Evolutionary conservation across 2,888 invertebrate genomes (phyloP), one percentile per base, ranked within the genome.

Genomic region (Hemithea aestivaria): DNA sequence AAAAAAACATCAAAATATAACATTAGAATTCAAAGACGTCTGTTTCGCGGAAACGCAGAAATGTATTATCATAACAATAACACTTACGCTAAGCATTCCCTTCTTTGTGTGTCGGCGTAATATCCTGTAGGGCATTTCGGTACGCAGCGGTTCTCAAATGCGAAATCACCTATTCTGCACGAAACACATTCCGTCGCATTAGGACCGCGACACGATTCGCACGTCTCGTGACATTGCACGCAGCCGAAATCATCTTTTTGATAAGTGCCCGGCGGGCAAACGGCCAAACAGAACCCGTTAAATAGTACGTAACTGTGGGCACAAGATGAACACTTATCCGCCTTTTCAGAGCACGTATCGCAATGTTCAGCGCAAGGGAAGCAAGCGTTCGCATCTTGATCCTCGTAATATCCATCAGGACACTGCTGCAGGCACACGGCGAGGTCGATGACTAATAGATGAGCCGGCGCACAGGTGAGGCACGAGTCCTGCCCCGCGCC

Each of bases 231-330:
- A 65, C 95, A 96, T 7, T 91, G 88, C 50, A 91, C 89, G 73
- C 95, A 96, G 63, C 92, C 93, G 74, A 94, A 94, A 72, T 96
- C 94, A 66, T 95, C 94, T 25, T 94, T 95, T 82, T 96, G 95
- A 73, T 91, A 95, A 29, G 95, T 95, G 59, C 93, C 91, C 7
- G 90, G 73, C 0, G 96, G 96, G 81, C 96, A 96, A 1, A 94
- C 90, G 2, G 95, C 94, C 67, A 94, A 90, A 78, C 96, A 96
- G 59, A 93, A 93, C 60, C 93, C 93, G 56, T 94, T 93, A 70
- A 93, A 92, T 66, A 96, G 89, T 38, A 96, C 94, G 51, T 96
- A 90, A 69, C 94, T 95, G 73, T 95, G 95, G 59, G 94, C 94
- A 69, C 96, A 96, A 45, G 94, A 94, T 8, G 94, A 93, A 66